These are phyloP conservation scores for Melikaiella ostensackeni DNA, from an alignment of 2,888 invertebrate genomes.

Conservation along the genomic window DNA sequence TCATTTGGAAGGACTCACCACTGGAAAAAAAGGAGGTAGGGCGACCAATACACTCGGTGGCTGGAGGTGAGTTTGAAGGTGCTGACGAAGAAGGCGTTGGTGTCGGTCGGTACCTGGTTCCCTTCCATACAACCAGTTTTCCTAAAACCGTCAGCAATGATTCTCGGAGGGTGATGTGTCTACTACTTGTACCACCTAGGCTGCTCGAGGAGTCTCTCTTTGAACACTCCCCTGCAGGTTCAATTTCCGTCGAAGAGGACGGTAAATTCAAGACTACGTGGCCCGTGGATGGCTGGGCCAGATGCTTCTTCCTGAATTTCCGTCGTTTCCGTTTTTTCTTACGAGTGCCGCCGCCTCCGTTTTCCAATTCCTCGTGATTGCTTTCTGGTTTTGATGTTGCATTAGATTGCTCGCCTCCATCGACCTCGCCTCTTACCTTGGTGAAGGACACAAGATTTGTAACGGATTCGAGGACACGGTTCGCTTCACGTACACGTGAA, in stretches of 20 bases:
- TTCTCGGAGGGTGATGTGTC: conserved; percentile 80
- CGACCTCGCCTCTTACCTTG: conserved; percentile 61
- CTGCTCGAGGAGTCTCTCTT: conserved; percentile 73
- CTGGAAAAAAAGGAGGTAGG: conserved; percentile 73
- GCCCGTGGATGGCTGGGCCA: conserved; percentile 61
- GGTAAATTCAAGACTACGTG: conserved; percentile 70
- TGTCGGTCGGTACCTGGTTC: conserved; percentile 76
- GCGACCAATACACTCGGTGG: conserved; percentile 80
- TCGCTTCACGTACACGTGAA: background rate
- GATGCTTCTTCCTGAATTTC: conserved; percentile 65
- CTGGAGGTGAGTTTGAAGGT: conserved; percentile 75
- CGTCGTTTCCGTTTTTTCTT: conserved; percentile 69
- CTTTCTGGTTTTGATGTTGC: conserved; percentile 69
- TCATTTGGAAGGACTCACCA: conserved; percentile 66
- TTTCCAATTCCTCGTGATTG: conserved; percentile 68
- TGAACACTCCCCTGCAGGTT: conserved; percentile 68
- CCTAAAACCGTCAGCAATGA: conserved; percentile 83
- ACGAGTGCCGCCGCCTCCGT: conserved; percentile 58
- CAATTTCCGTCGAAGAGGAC: conserved; percentile 50
- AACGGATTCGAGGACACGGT: conserved; percentile 19
- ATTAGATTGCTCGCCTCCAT: conserved; percentile 58
- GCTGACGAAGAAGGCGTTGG: conserved; percentile 73
- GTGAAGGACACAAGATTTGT: conserved; percentile 15
- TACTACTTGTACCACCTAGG: conserved; percentile 71
- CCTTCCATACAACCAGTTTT: conserved; percentile 81